phyloP scores from a whole-genome alignment of 2,888 invertebrate species.

The Megaustenia siamemsis region DNA sequence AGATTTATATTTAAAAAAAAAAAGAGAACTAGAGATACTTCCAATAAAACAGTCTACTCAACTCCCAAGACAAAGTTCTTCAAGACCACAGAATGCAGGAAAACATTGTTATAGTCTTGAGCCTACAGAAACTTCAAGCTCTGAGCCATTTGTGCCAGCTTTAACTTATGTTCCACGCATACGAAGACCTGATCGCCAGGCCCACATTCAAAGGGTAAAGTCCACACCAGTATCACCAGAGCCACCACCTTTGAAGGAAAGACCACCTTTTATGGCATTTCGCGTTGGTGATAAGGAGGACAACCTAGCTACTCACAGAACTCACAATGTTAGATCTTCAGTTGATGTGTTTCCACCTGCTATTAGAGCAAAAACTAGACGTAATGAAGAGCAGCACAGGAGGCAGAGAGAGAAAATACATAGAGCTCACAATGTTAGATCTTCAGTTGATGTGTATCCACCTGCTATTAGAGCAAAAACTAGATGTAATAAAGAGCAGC shows the following conservation, averaged over 20 bases:
- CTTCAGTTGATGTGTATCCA: too few species aligned
- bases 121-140: neutral
- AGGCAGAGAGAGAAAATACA: too few species aligned
- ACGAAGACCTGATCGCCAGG: slow-evolving; percentile 29
- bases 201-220: slow-evolving; percentile 17
- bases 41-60: neutral
- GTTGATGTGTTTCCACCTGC: too few species aligned
- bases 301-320: slow-evolving; percentile 41
- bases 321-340: slow-evolving; percentile 49
- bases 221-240: slow-evolving; percentile 12
- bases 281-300: slow-evolving; percentile 45
- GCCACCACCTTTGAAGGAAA: neutral
- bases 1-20: neutral
- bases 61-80: neutral
- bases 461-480: too few species aligned
- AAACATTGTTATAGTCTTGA: neutral
- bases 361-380: slow-evolving; percentile 30
- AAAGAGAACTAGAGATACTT: neutral
- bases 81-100: neutral
- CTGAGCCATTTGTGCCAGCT: slow-evolving; percentile 20
- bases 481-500: too few species aligned
- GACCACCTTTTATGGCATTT: too few species aligned
- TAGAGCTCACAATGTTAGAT: too few species aligned
- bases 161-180: neutral
- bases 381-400: too few species aligned